These are phyloP conservation scores for Philhelius pedissequus DNA, from an alignment of 2,888 invertebrate species.

Conservation along the genomic window DNA sequence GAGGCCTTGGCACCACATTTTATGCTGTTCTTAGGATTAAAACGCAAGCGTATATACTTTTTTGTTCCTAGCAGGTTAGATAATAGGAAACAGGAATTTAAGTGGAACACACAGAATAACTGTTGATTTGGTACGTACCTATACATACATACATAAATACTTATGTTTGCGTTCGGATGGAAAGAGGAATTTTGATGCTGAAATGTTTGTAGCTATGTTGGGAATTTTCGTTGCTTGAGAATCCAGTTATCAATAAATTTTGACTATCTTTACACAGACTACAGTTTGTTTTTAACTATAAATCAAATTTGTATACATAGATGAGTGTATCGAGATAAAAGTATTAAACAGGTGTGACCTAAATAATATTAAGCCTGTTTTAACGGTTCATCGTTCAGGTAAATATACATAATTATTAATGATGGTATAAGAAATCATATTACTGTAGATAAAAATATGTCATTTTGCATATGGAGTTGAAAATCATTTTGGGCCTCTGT, in stretches of 20 bases:
- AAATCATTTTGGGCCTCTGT: too few relatives aligned
- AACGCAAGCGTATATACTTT: background rate
- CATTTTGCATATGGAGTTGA: too few relatives aligned
- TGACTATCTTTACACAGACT: too few relatives aligned
- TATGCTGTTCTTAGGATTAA: constrained; percentile 14
- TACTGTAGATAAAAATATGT: too few relatives aligned
- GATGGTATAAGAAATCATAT: too few relatives aligned
- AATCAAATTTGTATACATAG: background rate
- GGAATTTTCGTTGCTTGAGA: background rate
- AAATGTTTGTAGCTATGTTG: background rate
- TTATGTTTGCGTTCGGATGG: constrained; percentile 14
- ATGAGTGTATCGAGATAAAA: background rate
- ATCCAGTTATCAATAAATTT: constrained; percentile 17
- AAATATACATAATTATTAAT: too few relatives aligned
- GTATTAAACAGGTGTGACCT: constrained; percentile 4
- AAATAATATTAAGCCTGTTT: background rate
- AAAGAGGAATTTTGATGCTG: background rate
- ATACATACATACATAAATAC: too few relatives aligned
- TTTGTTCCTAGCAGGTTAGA: constrained; percentile 19
- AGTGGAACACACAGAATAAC: constrained; percentile 52
- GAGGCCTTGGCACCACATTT: constrained; percentile 59
- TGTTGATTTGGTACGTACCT: constrained; percentile 26
- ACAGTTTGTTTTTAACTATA: background rate
- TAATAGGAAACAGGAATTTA: constrained; percentile 43
- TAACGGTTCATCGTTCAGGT: too few relatives aligned